Evolutionary conservation across 2,797 vertebrate genomes (phyloP), one percentile per base, ranked within the genome.

Genomic region (Sternotherus odoratus): DNA sequence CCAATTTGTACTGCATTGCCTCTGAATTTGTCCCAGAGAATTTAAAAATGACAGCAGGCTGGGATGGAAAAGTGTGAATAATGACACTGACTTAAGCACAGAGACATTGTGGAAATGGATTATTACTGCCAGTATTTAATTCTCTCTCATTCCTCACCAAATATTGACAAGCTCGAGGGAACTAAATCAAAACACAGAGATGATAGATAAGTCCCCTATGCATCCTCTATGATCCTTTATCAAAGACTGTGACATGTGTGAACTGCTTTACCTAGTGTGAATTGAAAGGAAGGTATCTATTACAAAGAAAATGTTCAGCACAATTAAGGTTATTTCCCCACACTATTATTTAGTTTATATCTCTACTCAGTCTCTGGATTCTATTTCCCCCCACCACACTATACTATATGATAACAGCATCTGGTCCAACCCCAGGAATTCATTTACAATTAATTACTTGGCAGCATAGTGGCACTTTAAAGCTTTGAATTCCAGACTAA

Each of bases 361-460:
- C 79, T 56, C 17, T 79, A 3, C 4, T 85, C 5, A 78, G 91
- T 81, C 46, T 78, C 15, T 63, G 4, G 24, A 83, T 89, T 86
- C 0, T 50, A 48, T 33, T 82, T 82, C 24, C 39, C 16, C 57
- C 57, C 5, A 85, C 21, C 23, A 5, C 69, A 9, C 77, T 56
- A 86, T 5, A 56, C 56, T 43, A 83, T 36, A 24, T 86, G 83
- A 92, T 43, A 15, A 87, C 33, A 92, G 86, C 51, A 92, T 92
- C 56, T 95, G 87, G n/a, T 82, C 87, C 54, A 53, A 85, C 43
- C 49, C 9, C 56, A 90, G 66, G 60, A 85, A 90, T 1, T 1
- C 36, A 86, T 49, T 95, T 80, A 77, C 36, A 91, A 92, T 87
- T 74, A 94, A 93, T 89, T 91, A 92, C 53, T 89, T 92, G 74